phyloP scores from a whole-genome alignment of 37 sponge, comb jelly and placozoan genomes.

The Spongia lamella region DNA sequence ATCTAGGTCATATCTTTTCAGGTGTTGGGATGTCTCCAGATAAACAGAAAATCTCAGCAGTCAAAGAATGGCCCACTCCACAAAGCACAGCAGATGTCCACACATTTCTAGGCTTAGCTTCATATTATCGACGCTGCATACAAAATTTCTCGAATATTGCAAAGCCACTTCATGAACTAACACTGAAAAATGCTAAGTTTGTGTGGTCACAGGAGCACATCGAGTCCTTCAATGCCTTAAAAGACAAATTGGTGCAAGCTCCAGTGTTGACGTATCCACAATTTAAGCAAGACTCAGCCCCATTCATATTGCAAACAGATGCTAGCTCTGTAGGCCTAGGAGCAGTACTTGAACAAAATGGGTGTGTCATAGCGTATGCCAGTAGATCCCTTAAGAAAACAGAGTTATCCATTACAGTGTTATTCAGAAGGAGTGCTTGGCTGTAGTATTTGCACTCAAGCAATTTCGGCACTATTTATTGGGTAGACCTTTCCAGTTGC shows the following conservation, averaged over 20 bases:
- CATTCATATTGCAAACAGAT: conserved; percentile 61
- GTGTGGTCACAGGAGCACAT: not conserved
- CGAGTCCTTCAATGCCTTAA: not conserved
- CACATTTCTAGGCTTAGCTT: not conserved
- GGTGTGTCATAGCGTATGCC: conserved; percentile 45
- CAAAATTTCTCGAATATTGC: conserved; percentile 2
- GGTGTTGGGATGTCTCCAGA: conserved; percentile 6
- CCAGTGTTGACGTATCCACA: conserved; percentile 17
- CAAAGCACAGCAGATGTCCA: not conserved
- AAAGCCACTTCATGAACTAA: conserved; percentile 22
- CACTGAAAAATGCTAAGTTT: conserved; percentile 18
- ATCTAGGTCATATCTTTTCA: conserved; percentile 6
- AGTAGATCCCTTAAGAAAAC: conserved; percentile 4
- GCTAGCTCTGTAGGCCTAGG: conserved; percentile 58
- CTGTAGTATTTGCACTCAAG: conserved; percentile 1
- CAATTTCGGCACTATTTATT: not conserved
- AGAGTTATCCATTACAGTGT: not conserved
- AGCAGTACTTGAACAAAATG: conserved; percentile 51
- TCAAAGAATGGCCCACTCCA: conserved; percentile 4
- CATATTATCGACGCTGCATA: conserved; percentile 10
- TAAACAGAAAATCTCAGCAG: not conserved
- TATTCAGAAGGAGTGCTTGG: too few relatives aligned
- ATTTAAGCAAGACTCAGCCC: not conserved
- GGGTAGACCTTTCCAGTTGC: not conserved
- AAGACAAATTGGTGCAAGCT: not conserved